Base-by-base conservation (phyloP, 2,888 invertebrate genomes). In the Seira ritae region DNA sequence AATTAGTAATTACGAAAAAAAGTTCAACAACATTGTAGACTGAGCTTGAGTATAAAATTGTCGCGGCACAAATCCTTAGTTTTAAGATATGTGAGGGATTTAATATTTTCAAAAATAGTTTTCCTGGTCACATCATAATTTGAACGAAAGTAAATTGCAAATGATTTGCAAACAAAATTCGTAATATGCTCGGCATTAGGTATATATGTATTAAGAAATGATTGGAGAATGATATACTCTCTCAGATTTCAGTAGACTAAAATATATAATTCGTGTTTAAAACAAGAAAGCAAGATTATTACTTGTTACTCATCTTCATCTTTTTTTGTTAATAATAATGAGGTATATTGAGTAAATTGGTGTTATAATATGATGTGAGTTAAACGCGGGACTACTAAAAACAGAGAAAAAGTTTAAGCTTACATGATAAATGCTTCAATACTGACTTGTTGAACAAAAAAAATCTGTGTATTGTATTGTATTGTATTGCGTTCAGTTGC, bases 371-470 rank as follows among this genome's bases (percentile, higher is more conserved):
- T 50, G 12, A 8, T n/a, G 12, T 12, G n/a, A n/a, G 50, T 50
- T 50, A n/a, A 15, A 50, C 50, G 50, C 50, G 3, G 15, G 15
- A 50, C 75, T 75, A 46, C 55, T 72, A 72, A 55, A 75, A 50
- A 50, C 2, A 46, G 37, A 67, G 12, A 46, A 75, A 77, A 77
- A 55, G 65, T 77, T 46, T 77, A 78, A 74, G 75, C 72, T 46
- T 84, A 81, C 46, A 71, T 23, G 70, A 86, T 88, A 88, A 88
- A 88, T 88, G 88, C 87, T 88, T 88, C 87, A 88, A 88, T 88
- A 88, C 88, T 88, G 88, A 88, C 87, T 88, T 85, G 88, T 88
- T 88, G 84, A 87, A 88, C 87, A 85, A 87, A 80, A 62, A 65
- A 74, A 42, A 69, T 68, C 8, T n/a, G 23, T 10, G 69, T 69